These are phyloP conservation scores for Metellina segmentata DNA, from an alignment of 2,888 invertebrate genomes.

Conservation along the genomic window DNA sequence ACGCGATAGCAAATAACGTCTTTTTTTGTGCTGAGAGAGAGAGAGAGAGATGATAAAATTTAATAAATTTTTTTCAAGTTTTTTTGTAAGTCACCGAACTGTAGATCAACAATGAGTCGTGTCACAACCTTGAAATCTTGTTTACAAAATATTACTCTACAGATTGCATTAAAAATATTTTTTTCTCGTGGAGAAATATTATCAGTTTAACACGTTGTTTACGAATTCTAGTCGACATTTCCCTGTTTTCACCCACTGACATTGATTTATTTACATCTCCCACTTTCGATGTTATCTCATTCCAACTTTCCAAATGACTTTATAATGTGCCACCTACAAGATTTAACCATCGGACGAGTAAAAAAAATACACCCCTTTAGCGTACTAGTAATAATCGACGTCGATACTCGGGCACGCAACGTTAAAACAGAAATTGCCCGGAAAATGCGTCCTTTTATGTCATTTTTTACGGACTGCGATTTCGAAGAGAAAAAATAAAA, in stretches of 20 bases:
- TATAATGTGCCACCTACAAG: conserved; percentile 22
- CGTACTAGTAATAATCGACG: conserved; percentile 2
- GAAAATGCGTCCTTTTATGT: conserved; percentile 72
- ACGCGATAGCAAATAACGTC: too few species aligned
- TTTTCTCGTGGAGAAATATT: too few species aligned
- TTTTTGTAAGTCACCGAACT: too few species aligned
- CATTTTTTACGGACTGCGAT: conserved; percentile 72
- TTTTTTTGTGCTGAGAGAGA: too few species aligned
- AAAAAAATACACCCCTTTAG: conserved; percentile 1
- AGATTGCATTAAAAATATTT: too few species aligned
- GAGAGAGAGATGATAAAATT: too few species aligned
- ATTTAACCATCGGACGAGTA: conserved; percentile 1
- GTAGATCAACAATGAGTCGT: too few species aligned
- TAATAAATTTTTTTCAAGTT: too few species aligned
- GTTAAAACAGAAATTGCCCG: conserved; percentile 68
- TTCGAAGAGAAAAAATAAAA: conserved; percentile 31
- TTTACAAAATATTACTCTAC: too few species aligned
- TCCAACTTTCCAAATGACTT: conserved; percentile 18
- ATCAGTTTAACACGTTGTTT: background rate
- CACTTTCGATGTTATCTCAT: background rate
- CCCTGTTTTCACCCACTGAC: background rate
- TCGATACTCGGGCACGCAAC: conserved; percentile 47
- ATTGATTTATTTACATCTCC: background rate
- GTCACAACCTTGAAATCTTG: too few species aligned
- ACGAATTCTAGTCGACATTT: background rate